A percentile compares a stretch with the other conserved stretches of the same genome.
phyloP scores from a whole-genome alignment of 2,888 invertebrate species.

The Xylocampa areola region DNA sequence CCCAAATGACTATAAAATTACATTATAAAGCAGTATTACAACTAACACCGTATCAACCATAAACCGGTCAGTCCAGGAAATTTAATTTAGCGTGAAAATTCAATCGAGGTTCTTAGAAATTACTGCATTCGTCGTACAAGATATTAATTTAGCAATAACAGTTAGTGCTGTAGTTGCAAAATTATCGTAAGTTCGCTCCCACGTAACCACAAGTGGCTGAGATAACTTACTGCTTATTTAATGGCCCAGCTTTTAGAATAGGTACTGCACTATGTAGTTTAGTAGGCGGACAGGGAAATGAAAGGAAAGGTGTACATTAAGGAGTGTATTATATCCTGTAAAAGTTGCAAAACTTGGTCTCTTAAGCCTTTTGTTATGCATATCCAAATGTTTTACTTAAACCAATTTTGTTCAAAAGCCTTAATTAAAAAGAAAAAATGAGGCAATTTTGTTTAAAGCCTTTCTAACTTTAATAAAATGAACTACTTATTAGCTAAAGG shows the following conservation, averaged over 20 bases:
- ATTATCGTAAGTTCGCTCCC: constrained; percentile 40
- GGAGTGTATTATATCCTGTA: background rate
- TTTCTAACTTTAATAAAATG: no score
- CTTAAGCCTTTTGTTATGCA: background rate
- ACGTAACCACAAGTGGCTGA: constrained; percentile 28
- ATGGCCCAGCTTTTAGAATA: constrained; percentile 25
- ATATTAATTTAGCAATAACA: constrained; percentile 55
- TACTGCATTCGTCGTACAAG: constrained; percentile 22
- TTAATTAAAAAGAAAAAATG: no score
- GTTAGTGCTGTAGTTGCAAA: constrained; percentile 35
- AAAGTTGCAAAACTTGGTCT: no score
- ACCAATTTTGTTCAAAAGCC: no score
- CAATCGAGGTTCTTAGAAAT: constrained; percentile 34
- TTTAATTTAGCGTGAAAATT: constrained; percentile 36
- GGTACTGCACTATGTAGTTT: constrained; percentile 4
- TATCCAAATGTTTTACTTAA: background rate
- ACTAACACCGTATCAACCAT: constrained; percentile 1
- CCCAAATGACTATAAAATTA: background rate
- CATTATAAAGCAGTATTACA: constrained; percentile 1
- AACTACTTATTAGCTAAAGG: no score
- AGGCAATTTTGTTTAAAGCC: no score
- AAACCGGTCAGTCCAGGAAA: constrained; percentile 41
- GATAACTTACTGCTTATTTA: constrained; percentile 36
- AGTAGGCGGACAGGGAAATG: constrained; percentile 4
- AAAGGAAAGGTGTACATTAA: background rate